These are phyloP conservation scores for Peucedramus taeniatus DNA, from an alignment of 2,113 vertebrate species.

Conservation along the genomic window DNA sequence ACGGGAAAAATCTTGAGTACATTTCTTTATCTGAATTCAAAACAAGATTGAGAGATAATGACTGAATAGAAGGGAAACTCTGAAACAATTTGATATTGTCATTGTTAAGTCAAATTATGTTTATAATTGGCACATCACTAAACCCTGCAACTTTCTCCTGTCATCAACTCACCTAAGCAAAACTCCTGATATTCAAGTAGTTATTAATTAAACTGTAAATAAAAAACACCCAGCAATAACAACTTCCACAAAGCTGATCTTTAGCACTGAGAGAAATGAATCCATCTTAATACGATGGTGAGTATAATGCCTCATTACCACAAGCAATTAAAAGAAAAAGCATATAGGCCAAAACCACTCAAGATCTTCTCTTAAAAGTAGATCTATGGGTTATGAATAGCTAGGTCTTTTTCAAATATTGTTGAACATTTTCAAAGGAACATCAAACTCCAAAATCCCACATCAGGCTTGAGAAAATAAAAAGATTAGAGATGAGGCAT, in stretches of 20 bases:
- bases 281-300: neutral
- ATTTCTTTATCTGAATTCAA: neutral
- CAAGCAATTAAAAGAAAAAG: neutral
- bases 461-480: neutral
- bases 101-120: neutral
- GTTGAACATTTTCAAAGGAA: neutral
- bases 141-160: neutral
- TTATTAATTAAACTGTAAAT: neutral
- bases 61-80: neutral
- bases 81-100: neutral
- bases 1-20: neutral
- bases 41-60: neutral
- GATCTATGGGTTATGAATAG: neutral
- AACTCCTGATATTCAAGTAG: neutral
- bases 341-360: rapidly evolving
- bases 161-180: neutral
- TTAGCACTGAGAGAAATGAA: neutral
- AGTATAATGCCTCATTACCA: neutral
- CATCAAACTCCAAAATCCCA: neutral
- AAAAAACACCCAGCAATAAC: neutral
- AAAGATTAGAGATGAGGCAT: neutral
- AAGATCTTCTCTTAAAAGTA: neutral
- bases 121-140: neutral
- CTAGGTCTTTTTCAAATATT: neutral
- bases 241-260: neutral